These are phyloP conservation scores for Piaya cayana DNA, from an alignment of 2,113 vertebrate species.

Conservation along the genomic window DNA sequence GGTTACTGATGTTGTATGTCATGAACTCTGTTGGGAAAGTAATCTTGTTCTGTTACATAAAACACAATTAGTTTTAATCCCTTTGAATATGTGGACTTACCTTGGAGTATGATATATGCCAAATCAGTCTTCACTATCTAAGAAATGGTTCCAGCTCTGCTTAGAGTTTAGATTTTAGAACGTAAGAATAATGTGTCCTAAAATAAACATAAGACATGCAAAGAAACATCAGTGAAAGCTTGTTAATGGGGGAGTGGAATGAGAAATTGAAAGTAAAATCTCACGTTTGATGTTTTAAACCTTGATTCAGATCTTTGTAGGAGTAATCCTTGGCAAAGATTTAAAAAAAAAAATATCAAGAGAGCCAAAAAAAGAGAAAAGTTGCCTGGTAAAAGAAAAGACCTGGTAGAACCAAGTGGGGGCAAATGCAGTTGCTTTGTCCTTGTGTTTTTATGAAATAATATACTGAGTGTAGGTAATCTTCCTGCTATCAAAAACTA, in stretches of 20 bases:
- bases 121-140: constrained; percentile 18
- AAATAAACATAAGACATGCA: constrained; percentile 12
- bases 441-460: background rate
- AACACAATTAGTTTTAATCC: constrained; percentile 4
- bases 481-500: background rate
- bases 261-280: constrained; percentile 2
- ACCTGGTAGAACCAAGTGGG: background rate
- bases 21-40: background rate
- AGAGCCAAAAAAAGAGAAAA: background rate
- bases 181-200: constrained; percentile 28
- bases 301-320: background rate
- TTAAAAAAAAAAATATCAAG: background rate
- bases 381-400: too few relatives aligned
- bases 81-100: background rate
- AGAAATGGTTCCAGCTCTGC: background rate
- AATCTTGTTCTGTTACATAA: background rate
- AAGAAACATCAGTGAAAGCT: background rate
- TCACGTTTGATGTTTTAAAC: background rate
- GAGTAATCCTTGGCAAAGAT: background rate
- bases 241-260: constrained; percentile 1
- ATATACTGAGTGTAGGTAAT: background rate
- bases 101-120: background rate
- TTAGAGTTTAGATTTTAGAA: constrained; percentile 16
- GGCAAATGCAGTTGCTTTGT: background rate
- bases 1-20: background rate